Evolutionary conservation across 2,113 vertebrate genomes (phyloP).

Genomic region (Carassius auratus): DNA sequence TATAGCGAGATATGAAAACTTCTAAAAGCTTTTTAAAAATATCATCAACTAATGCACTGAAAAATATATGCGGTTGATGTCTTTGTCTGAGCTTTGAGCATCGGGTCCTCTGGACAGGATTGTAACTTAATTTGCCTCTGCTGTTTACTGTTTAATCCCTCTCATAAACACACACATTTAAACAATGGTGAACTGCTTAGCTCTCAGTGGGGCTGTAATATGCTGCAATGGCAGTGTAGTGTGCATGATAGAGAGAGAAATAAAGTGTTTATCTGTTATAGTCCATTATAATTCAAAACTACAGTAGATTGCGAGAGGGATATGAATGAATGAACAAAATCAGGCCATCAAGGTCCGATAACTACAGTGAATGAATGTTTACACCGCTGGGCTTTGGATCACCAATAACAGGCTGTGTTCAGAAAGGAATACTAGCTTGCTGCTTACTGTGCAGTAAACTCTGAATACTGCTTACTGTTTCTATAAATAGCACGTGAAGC

Average conservation of each 20-base stretch:
- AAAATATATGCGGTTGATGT: conserved; percentile 4
- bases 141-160: conserved; percentile 21
- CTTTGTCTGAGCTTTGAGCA: conserved; percentile 11
- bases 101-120: background rate
- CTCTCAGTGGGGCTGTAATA: conserved; percentile 6
- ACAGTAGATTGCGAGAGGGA: conserved; percentile 25
- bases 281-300: background rate
- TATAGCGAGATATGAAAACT: background rate
- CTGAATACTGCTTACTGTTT: background rate
- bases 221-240: background rate
- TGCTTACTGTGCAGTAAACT: background rate
- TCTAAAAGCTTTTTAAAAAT: background rate
- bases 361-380: conserved; percentile 52
- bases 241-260: background rate
- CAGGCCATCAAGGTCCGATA: conserved; percentile 58
- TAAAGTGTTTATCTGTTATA: conserved; percentile 42
- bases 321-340: conserved; percentile 25
- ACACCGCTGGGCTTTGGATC: conserved; percentile 58
- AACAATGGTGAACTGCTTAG: background rate
- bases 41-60: background rate
- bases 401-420: conserved; percentile 65
- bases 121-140: conserved; percentile 31
- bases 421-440: background rate
- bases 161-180: conserved; percentile 1
- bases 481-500: background rate